A percentile compares a stretch with the other conserved stretches of the same genome.
These are phyloP conservation scores for Chymomyza fuscimana DNA, from an alignment of 2,888 invertebrate species.

Conservation along the genomic window DNA sequence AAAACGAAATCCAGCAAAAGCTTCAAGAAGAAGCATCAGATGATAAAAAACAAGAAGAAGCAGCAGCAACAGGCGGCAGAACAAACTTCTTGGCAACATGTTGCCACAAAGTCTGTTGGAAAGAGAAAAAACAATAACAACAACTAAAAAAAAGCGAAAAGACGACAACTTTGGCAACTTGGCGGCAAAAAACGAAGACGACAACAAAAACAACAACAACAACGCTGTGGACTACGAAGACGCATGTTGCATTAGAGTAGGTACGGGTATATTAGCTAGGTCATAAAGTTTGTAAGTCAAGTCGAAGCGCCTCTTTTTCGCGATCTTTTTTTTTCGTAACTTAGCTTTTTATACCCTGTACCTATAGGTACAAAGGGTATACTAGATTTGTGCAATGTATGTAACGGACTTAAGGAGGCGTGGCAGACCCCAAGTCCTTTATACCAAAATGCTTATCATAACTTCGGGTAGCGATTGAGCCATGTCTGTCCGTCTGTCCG, in stretches of 20 bases:
- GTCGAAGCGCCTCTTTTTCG: no score
- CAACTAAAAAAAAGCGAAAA: constrained; percentile 60
- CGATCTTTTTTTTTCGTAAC: no score
- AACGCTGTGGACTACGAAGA: constrained; percentile 37
- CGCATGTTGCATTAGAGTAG: constrained; percentile 9
- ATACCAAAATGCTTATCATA: no score
- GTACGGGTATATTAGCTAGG: background rate
- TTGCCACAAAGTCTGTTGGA: constrained; percentile 60
- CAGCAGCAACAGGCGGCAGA: constrained; percentile 25
- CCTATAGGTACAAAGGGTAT: no score
- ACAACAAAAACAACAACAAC: constrained; percentile 12
- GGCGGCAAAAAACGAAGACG: background rate
- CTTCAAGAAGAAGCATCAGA: constrained; percentile 7
- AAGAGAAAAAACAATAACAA: constrained; percentile 9
- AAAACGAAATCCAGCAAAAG: constrained; percentile 14
- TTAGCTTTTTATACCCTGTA: no score
- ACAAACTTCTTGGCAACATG: constrained; percentile 37
- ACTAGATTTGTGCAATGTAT: no score
- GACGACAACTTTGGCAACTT: constrained; percentile 44
- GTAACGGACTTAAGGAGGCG: no score
- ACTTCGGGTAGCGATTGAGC: no score
- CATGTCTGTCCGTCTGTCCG: no score
- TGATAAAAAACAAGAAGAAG: constrained; percentile 14
- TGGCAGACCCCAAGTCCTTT: no score
- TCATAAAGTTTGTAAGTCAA: background rate